Percentiles rank a stretch among this genome's conserved stretches.
These are phyloP conservation scores for Siniperca undulata DNA, from an alignment of 2,797 vertebrate species.

Conservation along the genomic window DNA sequence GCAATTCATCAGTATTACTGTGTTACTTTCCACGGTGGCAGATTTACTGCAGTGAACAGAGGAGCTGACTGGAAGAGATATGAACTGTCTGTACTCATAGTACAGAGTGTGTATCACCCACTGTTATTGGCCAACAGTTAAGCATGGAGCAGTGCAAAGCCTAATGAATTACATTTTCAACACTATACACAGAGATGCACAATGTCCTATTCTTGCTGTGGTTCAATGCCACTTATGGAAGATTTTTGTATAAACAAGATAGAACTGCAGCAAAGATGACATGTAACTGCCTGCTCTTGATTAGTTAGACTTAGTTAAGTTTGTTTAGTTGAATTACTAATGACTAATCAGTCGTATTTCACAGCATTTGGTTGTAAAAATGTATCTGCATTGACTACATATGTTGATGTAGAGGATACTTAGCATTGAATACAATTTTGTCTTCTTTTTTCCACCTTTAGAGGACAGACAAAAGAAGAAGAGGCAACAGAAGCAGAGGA, in stretches of 20 bases:
- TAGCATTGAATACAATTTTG: background rate
- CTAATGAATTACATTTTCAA: constrained; percentile 64
- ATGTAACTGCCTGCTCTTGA: background rate
- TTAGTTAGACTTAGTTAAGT: background rate
- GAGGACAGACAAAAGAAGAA: constrained; percentile 91
- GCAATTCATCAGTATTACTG: constrained; percentile 81
- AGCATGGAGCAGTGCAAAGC: constrained; percentile 32
- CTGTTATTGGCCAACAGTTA: constrained; percentile 54
- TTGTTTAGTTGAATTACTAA: background rate
- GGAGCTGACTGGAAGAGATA: constrained; percentile 74
- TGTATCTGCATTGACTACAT: background rate
- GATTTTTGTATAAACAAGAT: constrained; percentile 1
- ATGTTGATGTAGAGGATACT: background rate
- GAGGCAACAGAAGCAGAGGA: constrained; percentile 86
- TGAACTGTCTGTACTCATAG: constrained; percentile 68
- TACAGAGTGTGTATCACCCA: constrained; percentile 65
- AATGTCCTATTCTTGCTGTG: constrained; percentile 21
- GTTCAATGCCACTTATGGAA: background rate
- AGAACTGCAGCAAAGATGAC: background rate
- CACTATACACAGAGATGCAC: constrained; percentile 19
- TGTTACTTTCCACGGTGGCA: constrained; percentile 67
- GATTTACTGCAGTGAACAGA: constrained; percentile 73
- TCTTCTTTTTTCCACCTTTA: constrained; percentile 61
- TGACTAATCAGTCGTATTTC: background rate
- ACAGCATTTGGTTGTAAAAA: background rate